Evolutionary conservation across 2,797 vertebrate species (phyloP).

Genomic region (Discoglossus pictus): DNA sequence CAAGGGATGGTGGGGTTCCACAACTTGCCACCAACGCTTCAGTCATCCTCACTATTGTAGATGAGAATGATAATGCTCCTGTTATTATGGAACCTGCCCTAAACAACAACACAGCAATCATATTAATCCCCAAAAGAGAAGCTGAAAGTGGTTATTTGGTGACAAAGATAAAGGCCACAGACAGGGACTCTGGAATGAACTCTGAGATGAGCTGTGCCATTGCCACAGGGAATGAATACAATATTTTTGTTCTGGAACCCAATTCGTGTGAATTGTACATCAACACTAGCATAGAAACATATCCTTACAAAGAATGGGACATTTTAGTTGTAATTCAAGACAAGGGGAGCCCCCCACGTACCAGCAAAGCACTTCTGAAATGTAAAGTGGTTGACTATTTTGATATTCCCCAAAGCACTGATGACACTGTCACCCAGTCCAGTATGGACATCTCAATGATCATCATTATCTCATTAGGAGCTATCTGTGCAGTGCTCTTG

Average conservation of each 20-base stretch:
- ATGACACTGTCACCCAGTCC: slow-evolving; percentile 72
- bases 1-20: slow-evolving; percentile 83
- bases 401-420: slow-evolving; percentile 76
- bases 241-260: slow-evolving; percentile 85
- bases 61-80: slow-evolving; percentile 92
- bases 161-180: slow-evolving; percentile 82
- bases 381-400: slow-evolving; percentile 80
- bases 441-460: slow-evolving; percentile 88
- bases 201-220: slow-evolving; percentile 91
- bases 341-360: slow-evolving; percentile 83
- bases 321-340: slow-evolving; percentile 87
- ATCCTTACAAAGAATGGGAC: slow-evolving; percentile 77
- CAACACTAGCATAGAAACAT: slow-evolving; percentile 83
- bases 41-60: slow-evolving; percentile 86
- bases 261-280: slow-evolving; percentile 90
- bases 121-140: slow-evolving; percentile 84
- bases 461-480: slow-evolving; percentile 90
- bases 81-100: slow-evolving; percentile 82
- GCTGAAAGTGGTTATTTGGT: slow-evolving; percentile 84
- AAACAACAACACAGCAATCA: slow-evolving; percentile 86
- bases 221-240: slow-evolving; percentile 82
- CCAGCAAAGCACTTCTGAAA: slow-evolving; percentile 80
- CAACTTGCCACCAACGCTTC: slow-evolving; percentile 84
- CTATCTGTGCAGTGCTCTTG: slow-evolving; percentile 86
- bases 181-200: slow-evolving; percentile 90